These are phyloP conservation scores for Leucania comma DNA, from an alignment of 2,888 invertebrate species.

Conservation along the genomic window DNA sequence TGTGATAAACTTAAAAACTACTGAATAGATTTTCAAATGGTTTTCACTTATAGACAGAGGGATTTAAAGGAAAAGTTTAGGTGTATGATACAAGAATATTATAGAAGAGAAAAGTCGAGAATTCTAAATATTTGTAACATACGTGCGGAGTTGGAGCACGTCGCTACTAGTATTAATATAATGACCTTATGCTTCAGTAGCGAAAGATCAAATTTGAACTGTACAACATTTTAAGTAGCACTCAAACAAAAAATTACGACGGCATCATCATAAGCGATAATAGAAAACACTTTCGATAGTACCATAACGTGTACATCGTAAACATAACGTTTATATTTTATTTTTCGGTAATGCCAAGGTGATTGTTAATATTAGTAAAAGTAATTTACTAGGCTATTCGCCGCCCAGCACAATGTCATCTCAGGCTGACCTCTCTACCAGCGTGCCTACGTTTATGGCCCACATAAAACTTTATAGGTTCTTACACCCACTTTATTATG, in stretches of 20 bases:
- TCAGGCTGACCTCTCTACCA: slow-evolving; percentile 67
- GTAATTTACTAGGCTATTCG: slow-evolving; percentile 66
- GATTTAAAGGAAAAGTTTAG: no score
- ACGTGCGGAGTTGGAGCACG: no score
- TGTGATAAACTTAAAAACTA: no score
- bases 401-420: slow-evolving; percentile 71
- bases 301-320: slow-evolving; percentile 44
- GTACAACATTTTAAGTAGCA: not conserved
- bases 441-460: slow-evolving; percentile 74
- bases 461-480: slow-evolving; percentile 77
- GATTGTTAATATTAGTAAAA: slow-evolving; percentile 66
- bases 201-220: not conserved
- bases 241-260: slow-evolving; percentile 7
- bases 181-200: not conserved
- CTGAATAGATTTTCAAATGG: no score
- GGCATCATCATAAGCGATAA: slow-evolving; percentile 18
- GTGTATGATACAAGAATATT: no score
- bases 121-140: no score
- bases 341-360: slow-evolving; percentile 47
- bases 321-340: slow-evolving; percentile 39
- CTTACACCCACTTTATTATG: slow-evolving; percentile 75
- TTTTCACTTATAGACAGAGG: no score
- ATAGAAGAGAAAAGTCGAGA: no score
- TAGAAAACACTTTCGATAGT: slow-evolving; percentile 26
- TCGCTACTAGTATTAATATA: not conserved